These are phyloP conservation scores for Cheilinus undulatus DNA, from an alignment of 2,113 vertebrate genomes.

Conservation along the genomic window DNA sequence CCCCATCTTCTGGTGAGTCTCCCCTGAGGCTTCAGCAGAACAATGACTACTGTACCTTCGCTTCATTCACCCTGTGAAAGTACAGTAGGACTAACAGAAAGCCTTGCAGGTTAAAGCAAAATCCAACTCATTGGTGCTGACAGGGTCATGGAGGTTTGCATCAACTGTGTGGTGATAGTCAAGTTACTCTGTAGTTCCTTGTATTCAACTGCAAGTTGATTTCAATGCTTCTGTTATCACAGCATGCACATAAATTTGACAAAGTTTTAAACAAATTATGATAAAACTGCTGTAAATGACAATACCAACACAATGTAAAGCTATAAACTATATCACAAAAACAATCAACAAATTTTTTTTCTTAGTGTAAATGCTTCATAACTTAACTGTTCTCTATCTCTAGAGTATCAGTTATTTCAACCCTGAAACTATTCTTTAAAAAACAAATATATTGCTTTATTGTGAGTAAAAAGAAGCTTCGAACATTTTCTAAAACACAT, in stretches of 20 bases:
- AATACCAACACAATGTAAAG: background rate
- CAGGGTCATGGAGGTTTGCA: conserved; percentile 6
- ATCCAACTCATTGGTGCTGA: conserved; percentile 1
- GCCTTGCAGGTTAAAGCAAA: background rate
- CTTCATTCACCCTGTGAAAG: conserved; percentile 53
- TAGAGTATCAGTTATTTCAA: too few relatives aligned
- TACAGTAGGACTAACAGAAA: conserved; percentile 34
- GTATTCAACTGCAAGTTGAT: background rate
- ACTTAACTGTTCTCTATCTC: too few relatives aligned
- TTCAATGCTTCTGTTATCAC: background rate
- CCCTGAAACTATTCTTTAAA: too few relatives aligned
- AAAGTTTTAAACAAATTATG: background rate
- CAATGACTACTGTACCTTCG: conserved; percentile 69
- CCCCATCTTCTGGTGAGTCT: conserved; percentile 67
- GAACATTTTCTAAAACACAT: background rate
- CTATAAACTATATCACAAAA: too few relatives aligned
- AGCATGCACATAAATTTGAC: background rate
- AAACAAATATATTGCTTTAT: background rate
- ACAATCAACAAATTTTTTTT: too few relatives aligned
- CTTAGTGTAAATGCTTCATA: too few relatives aligned
- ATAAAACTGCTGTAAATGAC: background rate
- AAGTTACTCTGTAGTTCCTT: background rate
- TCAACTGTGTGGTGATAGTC: background rate
- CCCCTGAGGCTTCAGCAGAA: conserved; percentile 69
- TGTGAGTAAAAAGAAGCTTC: background rate